Evolutionary conservation across 2,888 invertebrate genomes (phyloP).

Genomic region (Acronicta leporina): DNA sequence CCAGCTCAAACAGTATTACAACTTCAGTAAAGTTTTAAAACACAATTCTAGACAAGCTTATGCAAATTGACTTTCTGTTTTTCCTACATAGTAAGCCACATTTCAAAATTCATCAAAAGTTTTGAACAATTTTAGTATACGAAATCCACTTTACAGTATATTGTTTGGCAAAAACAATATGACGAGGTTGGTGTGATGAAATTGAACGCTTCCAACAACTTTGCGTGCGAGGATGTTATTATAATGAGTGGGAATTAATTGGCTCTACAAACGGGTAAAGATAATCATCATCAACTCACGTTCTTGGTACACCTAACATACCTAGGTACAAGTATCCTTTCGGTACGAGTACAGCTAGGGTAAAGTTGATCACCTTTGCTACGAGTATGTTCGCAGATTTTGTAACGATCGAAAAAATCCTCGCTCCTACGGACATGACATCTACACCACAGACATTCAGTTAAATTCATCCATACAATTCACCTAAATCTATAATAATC

Average conservation of each 20-base stretch:
- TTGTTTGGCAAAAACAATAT: conserved; percentile 10
- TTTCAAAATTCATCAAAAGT: conserved; percentile 39
- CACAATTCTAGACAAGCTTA: neutral
- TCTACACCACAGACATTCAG: too few relatives aligned
- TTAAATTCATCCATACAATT: too few relatives aligned
- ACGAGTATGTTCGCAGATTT: too few relatives aligned
- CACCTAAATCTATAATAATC: too few relatives aligned
- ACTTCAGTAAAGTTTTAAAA: neutral
- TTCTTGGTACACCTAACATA: too few relatives aligned
- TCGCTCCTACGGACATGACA: too few relatives aligned
- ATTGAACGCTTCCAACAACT: conserved; percentile 8
- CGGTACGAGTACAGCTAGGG: too few relatives aligned
- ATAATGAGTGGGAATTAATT: conserved; percentile 2
- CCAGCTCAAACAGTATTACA: neutral
- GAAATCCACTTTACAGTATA: conserved; percentile 21
- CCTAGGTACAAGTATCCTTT: too few relatives aligned
- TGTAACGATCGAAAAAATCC: too few relatives aligned
- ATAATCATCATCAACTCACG: too few relatives aligned
- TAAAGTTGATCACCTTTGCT: too few relatives aligned
- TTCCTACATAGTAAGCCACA: conserved; percentile 4
- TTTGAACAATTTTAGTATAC: conserved; percentile 31
- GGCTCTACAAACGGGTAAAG: too few relatives aligned
- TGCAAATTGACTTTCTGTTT: conserved; percentile 25
- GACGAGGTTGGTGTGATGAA: conserved; percentile 11
- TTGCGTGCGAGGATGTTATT: neutral